phyloP scores from a whole-genome alignment of 2,888 invertebrate genomes.

The Ormyrus pomaceus region DNA sequence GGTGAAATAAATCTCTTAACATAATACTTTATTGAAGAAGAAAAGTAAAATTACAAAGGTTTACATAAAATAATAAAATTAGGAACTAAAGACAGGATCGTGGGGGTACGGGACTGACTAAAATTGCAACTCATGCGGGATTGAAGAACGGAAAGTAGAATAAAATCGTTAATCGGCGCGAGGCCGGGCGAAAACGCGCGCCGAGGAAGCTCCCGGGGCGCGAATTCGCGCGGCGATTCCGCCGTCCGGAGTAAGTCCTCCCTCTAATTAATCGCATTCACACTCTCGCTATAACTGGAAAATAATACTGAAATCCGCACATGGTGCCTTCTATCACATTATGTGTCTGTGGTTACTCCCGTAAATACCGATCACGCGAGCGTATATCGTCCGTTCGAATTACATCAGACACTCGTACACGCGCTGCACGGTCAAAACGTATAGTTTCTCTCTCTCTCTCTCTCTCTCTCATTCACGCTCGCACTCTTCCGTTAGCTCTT shows the following conservation, averaged over 20 bases:
- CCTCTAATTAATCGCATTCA: background rate
- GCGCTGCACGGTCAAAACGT: constrained; percentile 15
- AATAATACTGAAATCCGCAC: constrained; percentile 76
- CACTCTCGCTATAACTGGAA: constrained; percentile 60
- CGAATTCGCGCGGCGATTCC: too few species aligned
- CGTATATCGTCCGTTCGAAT: constrained; percentile 14
- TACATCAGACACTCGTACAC: constrained; percentile 35
- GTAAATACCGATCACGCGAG: constrained; percentile 59
- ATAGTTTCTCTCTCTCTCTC: background rate
- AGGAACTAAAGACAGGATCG: background rate
- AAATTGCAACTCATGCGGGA: too few species aligned
- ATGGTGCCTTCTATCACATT: constrained; percentile 75
- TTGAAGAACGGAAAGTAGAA: too few species aligned
- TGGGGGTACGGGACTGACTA: too few species aligned
- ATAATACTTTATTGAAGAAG: background rate
- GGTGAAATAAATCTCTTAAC: too few species aligned
- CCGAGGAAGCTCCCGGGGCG: too few species aligned
- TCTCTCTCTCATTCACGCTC: background rate
- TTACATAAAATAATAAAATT: background rate
- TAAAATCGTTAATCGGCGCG: too few species aligned
- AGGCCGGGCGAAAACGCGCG: too few species aligned
- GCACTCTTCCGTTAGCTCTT: background rate
- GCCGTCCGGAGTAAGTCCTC: too few species aligned
- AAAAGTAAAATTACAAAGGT: background rate
- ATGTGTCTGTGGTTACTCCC: constrained; percentile 68